Evolutionary conservation across 92 coral and sea anemone species (phyloP).

Genomic region (Plumapathes pennacea): DNA sequence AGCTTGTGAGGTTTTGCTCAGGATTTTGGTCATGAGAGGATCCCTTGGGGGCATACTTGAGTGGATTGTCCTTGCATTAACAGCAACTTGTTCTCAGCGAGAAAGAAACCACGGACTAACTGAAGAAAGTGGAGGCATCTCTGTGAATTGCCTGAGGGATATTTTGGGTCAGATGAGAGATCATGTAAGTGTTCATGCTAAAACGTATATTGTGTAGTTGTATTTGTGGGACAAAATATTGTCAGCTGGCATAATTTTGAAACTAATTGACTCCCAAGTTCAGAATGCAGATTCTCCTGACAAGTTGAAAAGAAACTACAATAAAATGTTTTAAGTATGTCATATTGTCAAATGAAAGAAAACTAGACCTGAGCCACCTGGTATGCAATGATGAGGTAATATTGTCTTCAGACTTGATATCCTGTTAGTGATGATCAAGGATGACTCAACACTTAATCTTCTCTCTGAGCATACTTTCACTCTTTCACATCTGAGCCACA

Average conservation of each 20-base stretch:
- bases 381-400: not conserved
- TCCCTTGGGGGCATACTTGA: slow-evolving; percentile 61
- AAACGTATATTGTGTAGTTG: too few relatives aligned
- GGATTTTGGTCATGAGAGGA: slow-evolving; percentile 60
- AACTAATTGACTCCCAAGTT: too few relatives aligned
- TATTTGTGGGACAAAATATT: too few relatives aligned
- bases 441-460: slow-evolving; percentile 27
- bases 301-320: too few relatives aligned
- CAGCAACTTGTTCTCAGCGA: slow-evolving; percentile 20
- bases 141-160: slow-evolving; percentile 58
- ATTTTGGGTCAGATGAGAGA: slow-evolving; percentile 60
- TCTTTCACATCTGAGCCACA: not conserved
- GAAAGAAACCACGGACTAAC: not conserved
- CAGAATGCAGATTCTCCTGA: too few relatives aligned
- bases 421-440: slow-evolving; percentile 17
- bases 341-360: too few relatives aligned
- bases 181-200: slow-evolving; percentile 40
- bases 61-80: slow-evolving; percentile 70
- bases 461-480: slow-evolving; percentile 37
- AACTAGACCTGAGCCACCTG: too few relatives aligned
- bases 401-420: not conserved
- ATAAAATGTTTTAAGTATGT: too few relatives aligned
- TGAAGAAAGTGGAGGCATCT: slow-evolving; percentile 17
- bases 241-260: too few relatives aligned
- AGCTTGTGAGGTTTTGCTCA: slow-evolving; percentile 63